Base-by-base conservation (phyloP, 2,113 vertebrate genomes). In the Pelecanoides urinatrix region DNA sequence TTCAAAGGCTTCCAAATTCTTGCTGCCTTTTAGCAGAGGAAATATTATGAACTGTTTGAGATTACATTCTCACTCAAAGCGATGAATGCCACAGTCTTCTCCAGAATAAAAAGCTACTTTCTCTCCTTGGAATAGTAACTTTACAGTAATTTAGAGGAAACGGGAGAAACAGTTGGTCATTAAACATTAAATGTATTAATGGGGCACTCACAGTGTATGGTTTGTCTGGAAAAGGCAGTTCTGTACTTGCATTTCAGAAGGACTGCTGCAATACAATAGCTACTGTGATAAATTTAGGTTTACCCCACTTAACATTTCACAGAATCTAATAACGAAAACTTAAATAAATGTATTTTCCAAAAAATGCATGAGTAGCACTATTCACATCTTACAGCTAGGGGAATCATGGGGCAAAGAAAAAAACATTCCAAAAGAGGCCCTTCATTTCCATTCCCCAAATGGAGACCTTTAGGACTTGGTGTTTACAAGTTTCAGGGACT, bases 101-200 rank as follows among this genome's bases (percentile, higher is more conserved):
- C 66, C 77, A 90, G 81, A 95, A 96, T 92, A 95, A 94, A 95
- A 94, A 96, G 86, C 66, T 96, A 92, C 91, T 94, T 97, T 95
- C 58, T 95, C 71, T 94, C 84, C 91, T 81, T 95, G 84, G 81
- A 96, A 94, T 90, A 95, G 94, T 76, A 94, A 95, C 89, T 94
- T 96, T 65, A 95, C 86, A 95, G 86, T 93, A 94, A 95, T 92
- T 94, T 95, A 70, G 84, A 91, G 94, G 89, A 96, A 96, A 66
- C 23, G 16, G 84, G 53, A 95, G 84, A 94, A 97, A 89, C 66
- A 97, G 94, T 90, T 92, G 92, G 89, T 97, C 91, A 91, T 95
- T 95, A 96, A 95, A 91, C 66, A 88, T 85, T 53, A 76, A 91
- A 88, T 79, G 59, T 86, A 97, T 82, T 95, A 97, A 95, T 52